Base-by-base conservation (phyloP, 2,888 invertebrate species). In the Anagyrus pseudococci region DNA sequence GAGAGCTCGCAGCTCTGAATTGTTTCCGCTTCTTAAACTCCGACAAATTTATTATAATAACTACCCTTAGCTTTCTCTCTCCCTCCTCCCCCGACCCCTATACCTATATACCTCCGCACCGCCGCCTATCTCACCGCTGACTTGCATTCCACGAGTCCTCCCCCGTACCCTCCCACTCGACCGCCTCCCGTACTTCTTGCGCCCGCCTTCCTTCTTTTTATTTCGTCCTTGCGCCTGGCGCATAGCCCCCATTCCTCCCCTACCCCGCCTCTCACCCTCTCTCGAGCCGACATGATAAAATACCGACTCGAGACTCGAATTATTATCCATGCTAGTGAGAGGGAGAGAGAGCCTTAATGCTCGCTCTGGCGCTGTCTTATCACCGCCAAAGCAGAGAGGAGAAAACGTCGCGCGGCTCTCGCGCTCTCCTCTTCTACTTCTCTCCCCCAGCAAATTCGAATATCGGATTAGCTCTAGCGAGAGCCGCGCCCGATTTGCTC, bases 1-100 rank as follows among this genome's bases (percentile, higher is more conserved):
- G 75, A 77, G 76, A 74, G 72, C 76, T 75, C 75, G 74, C 75
- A 75, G 77, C 74, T 76, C 74, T 77, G 78, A 79, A 79, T 78
- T 78, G 79, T 79, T 79, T 79, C 78, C 79, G 79, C 79, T 78
- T 78, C 78, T 79, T 79, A 78, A 79, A 76, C 77, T 76, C 77
- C 76, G 78, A 78, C 79, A 79, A 78, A 79, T 79, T 79, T 79
- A 79, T 79, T 78, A 79, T 78, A 78, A 79, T 78, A 78, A 79
- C 79, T 78, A 77, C 77, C 78, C 78, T 77, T 75, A 75, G 77
- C 76, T 33, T 13, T 13, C 33, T 8, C 8, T 8, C 33, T 13
- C 33, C 33, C 33, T 33, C 33, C 33, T 33, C 33, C 33, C 7
- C 13, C 33, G 7, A 7, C 13, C 13, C 13, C 13, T 33, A 8